These are phyloP conservation scores for Mus pahari DNA, from an alignment of 2,113 vertebrate genomes.

Conservation along the genomic window DNA sequence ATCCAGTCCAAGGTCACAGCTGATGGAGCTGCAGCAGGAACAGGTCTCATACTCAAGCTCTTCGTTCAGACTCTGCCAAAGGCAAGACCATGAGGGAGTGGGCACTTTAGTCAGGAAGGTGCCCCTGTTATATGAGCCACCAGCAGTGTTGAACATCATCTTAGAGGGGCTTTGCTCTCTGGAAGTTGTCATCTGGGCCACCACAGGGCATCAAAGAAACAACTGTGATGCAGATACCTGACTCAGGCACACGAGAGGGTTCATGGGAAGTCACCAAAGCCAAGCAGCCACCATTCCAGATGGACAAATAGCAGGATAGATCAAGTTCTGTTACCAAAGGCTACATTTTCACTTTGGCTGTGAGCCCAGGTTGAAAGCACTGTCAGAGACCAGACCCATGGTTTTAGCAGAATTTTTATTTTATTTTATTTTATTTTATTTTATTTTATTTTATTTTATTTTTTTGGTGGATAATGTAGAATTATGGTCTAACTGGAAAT, in stretches of 20 bases:
- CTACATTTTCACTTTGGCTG: slow-evolving; percentile 72
- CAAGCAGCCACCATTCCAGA: slow-evolving; percentile 46
- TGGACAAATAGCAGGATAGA: slow-evolving; percentile 56
- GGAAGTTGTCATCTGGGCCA: neutral
- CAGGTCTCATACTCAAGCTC: too few species aligned
- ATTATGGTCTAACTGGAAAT: slow-evolving; percentile 69
- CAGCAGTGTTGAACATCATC: neutral
- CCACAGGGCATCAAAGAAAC: neutral
- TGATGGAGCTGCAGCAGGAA: neutral
- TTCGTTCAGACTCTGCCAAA: neutral
- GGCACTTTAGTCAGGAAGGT: neutral
- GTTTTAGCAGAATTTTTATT: slow-evolving; percentile 60
- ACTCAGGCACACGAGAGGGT: neutral
- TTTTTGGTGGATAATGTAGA: slow-evolving; percentile 66
- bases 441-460: slow-evolving; percentile 21
- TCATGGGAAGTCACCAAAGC: slow-evolving; percentile 16
- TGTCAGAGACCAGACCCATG: slow-evolving; percentile 68
- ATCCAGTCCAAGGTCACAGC: neutral
- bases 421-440: slow-evolving; percentile 15
- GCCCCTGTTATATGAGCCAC: neutral
- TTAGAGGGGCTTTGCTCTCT: neutral
- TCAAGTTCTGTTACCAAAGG: slow-evolving; percentile 58
- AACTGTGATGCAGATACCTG: slow-evolving; percentile 46
- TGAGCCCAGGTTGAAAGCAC: slow-evolving; percentile 64
- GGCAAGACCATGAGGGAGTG: neutral